Conservation (phyloP, 2,797 vertebrate species). For the Pagetopsis macropterus region DNA sequence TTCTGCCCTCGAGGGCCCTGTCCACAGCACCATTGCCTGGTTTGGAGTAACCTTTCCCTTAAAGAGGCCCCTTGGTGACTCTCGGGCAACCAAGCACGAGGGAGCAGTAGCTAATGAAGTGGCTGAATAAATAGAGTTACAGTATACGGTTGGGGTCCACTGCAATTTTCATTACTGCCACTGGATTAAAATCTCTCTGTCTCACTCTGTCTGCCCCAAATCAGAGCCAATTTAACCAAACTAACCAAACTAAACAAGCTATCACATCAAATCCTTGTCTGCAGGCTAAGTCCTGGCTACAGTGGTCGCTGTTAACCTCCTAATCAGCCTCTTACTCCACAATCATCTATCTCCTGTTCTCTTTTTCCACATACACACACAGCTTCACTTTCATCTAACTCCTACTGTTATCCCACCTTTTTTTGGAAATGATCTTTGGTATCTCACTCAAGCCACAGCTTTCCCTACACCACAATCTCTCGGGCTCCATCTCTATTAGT, state of each 20-base stretch:
- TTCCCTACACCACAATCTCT: constrained; percentile 60
- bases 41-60: constrained; percentile 81
- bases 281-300: constrained; percentile 65
- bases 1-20: constrained; percentile 68
- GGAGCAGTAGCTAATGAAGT: constrained; percentile 74
- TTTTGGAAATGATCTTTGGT: constrained; percentile 53
- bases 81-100: constrained; percentile 53
- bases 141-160: constrained; percentile 65
- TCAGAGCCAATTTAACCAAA: constrained; percentile 76
- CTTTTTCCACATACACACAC: constrained; percentile 45
- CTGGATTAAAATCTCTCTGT: constrained; percentile 78
- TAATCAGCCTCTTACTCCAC: constrained; percentile 69
- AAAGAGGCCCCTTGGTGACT: constrained; percentile 70
- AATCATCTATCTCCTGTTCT: constrained; percentile 69
- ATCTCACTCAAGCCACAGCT: constrained; percentile 61
- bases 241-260: constrained; percentile 82
- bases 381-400: constrained; percentile 50
- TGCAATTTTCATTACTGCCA: constrained; percentile 78
- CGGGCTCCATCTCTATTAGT: constrained; percentile 62
- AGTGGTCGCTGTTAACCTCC: constrained; percentile 74
- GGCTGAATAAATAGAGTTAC: constrained; percentile 76
- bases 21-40: constrained; percentile 60
- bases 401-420: constrained; percentile 51
- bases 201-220: constrained; percentile 73
- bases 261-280: constrained; percentile 80